phyloP scores from a whole-genome alignment of 2,888 invertebrate genomes.

The Pecten maximus region DNA sequence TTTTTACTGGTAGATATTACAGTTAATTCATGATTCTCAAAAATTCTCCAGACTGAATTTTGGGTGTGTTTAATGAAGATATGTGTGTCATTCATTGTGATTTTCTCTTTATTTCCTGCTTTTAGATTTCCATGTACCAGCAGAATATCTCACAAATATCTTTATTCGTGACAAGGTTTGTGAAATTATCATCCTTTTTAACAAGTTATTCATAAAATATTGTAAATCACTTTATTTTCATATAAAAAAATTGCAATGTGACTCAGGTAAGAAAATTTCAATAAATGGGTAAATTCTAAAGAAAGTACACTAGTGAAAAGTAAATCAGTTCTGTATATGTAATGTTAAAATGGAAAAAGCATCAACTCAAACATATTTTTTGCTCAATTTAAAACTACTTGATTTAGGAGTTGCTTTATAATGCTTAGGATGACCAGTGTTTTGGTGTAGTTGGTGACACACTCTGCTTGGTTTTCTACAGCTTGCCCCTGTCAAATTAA shows the following conservation, averaged over 20 bases:
- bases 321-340: no score
- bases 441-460: background rate
- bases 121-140: conserved; percentile 96
- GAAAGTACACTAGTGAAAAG: no score
- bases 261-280: no score
- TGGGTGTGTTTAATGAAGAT: no score
- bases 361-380: no score
- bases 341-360: no score
- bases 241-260: no score
- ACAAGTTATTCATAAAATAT: no score
- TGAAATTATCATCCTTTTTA: conserved; percentile 28
- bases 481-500: conserved; percentile 94
- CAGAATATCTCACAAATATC: conserved; percentile 98
- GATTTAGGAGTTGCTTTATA: background rate
- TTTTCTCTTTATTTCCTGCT: conserved; percentile 35
- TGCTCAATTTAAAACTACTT: background rate
- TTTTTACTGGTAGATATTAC: no score
- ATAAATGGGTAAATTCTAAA: no score
- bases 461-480: conserved; percentile 55
- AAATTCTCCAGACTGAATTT: no score
- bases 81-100: background rate
- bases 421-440: background rate
- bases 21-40: no score
- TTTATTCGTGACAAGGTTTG: conserved; percentile 88
- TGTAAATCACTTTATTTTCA: background rate